Evolutionary conservation across 2,113 vertebrate genomes (phyloP), one percentile per base, ranked within the genome.

Genomic region (Phrynosoma platyrhinos): DNA sequence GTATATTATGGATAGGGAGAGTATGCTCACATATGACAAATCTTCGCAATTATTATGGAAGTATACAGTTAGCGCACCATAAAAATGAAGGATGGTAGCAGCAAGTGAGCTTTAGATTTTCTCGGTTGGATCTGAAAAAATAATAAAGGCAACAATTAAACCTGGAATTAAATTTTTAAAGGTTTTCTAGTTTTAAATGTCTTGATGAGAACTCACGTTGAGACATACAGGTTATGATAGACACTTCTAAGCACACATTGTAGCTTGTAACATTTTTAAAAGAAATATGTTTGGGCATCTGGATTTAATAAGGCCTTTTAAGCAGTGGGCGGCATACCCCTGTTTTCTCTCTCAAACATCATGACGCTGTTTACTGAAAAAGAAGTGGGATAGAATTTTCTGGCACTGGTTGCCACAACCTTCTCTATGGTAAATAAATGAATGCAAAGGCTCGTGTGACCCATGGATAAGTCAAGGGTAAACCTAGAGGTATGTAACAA

Each of bases 1-100:
- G 75, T 88, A 30, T 40, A 87, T 32, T 21, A 81, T 87, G 84
- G 55, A 23, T 87, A 79, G 78, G 52, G 86, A n/a, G 88, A 53
- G 23, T 84, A 79, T 80, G 36, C 66, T 86, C 58, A 0, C 25
- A 3, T 66, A 0, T 74, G 12, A 64, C 25, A 82, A 53, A 42
- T 79, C 36, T 84, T 47, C 68, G 36, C 82, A 74, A 1, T 89
- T 84, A 71, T 79, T 53, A 77, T 62, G 42, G 86, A 78, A 66
- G n/a, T 32, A 32, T 58, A 72, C 64, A 79, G 2, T 90, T 79
- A 87, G 71, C 68, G 83, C 75, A 25, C 58, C 80, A 76, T 72
- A 82, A 79, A 92, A 91, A 40, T 16, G 69, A 86, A 72, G 27
- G 6, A 0, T 62, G 21, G 16, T 36, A 86, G 79, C 79, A 18